Evolutionary conservation across 2,797 vertebrate genomes (phyloP).

Genomic region (Microhierax caerulescens): DNA sequence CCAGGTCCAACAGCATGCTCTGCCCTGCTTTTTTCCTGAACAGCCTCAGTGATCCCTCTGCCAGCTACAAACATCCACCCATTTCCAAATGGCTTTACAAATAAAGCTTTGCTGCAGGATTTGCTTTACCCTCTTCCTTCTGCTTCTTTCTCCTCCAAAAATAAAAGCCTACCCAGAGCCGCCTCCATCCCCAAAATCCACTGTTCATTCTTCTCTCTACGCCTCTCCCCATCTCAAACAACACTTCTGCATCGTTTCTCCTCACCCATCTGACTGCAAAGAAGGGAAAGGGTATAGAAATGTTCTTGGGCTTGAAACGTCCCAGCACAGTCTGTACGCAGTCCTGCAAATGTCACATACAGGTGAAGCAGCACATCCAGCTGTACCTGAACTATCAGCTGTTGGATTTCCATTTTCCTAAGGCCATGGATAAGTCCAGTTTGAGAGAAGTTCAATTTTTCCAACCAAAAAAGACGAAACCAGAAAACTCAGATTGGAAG

Average conservation of each 20-base stretch:
- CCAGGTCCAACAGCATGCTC: neutral
- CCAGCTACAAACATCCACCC: neutral
- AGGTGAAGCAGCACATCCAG: neutral
- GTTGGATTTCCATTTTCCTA: neutral
- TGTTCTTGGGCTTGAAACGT: neutral
- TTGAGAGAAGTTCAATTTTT: neutral
- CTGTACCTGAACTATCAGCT: neutral
- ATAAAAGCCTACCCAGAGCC: neutral
- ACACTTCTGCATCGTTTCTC: fast-evolving
- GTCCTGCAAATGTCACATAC: fast-evolving
- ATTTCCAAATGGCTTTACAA: neutral
- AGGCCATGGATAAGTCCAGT: neutral
- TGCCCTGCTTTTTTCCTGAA: neutral
- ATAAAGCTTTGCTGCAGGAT: neutral
- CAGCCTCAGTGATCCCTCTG: neutral
- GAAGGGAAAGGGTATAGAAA: neutral
- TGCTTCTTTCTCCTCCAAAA: neutral
- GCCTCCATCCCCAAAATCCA: neutral
- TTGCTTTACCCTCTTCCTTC: neutral
- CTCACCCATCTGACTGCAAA: neutral
- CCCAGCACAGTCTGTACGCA: fast-evolving
- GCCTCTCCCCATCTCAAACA: neutral
- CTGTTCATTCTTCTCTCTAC: neutral
- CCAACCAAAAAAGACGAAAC: neutral
- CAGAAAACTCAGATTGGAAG: neutral